These are phyloP conservation scores for Apis cerana DNA, from an alignment of 1,140 invertebrate genomes.

Conservation along the genomic window DNA sequence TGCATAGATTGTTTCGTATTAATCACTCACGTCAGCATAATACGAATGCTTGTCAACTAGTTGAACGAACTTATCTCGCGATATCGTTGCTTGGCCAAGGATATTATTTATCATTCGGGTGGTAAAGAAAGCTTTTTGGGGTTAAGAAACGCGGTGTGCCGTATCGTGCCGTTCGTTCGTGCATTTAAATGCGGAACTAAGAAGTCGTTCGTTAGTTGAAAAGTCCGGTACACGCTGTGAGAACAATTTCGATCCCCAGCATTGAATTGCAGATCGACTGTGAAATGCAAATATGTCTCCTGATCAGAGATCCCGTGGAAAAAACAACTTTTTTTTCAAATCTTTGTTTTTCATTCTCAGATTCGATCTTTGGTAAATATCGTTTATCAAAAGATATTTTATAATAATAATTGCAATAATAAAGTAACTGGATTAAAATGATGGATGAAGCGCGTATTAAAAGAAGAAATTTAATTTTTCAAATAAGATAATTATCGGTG, in stretches of 20 bases:
- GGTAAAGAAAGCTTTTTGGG: not conserved
- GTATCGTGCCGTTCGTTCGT: constrained; percentile 5
- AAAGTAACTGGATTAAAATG: not conserved
- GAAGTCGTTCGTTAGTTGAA: constrained; percentile 39
- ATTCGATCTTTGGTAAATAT: not conserved
- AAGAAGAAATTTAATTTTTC: not conserved
- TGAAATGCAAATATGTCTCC: constrained; percentile 33
- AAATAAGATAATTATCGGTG: not conserved
- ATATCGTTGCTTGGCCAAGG: not conserved
- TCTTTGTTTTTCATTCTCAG: not conserved
- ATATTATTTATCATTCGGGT: not conserved
- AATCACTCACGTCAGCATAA: not conserved
- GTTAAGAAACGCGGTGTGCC: constrained; percentile 35
- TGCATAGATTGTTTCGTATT: not conserved
- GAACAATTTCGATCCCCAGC: constrained; percentile 37
- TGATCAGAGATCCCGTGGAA: not conserved
- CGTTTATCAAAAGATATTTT: too few relatives aligned
- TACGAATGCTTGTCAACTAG: too few relatives aligned
- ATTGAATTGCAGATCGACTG: constrained; percentile 56
- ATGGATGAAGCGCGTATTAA: not conserved
- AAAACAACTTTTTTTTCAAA: not conserved
- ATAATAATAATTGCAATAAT: too few relatives aligned
- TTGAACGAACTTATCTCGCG: not conserved
- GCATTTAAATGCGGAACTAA: constrained; percentile 43
- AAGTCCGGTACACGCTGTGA: not conserved